These are phyloP conservation scores for Chesias legatella DNA, from an alignment of 2,888 invertebrate species.

Conservation along the genomic window DNA sequence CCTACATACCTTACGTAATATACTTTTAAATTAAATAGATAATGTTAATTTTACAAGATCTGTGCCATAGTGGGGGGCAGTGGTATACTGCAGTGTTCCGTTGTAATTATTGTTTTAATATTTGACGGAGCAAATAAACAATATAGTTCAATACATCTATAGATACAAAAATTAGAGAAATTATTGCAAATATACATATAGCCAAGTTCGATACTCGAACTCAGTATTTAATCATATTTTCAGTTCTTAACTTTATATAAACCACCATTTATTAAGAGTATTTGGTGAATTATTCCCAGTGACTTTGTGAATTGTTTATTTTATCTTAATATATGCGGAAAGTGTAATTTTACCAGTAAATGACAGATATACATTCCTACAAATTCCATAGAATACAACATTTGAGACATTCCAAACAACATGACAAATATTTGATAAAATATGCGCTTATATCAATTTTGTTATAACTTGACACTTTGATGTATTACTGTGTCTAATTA, in stretches of 20 bases:
- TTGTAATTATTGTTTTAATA: slow-evolving; percentile 65
- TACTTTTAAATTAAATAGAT: slow-evolving; percentile 31
- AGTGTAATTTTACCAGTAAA: slow-evolving; percentile 23
- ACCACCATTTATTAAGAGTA: no score
- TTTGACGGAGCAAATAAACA: slow-evolving; percentile 59
- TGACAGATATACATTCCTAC: slow-evolving; percentile 56
- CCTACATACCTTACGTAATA: slow-evolving; percentile 49
- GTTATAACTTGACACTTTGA: slow-evolving; percentile 60
- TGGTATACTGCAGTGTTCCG: slow-evolving; percentile 64
- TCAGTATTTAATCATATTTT: no score
- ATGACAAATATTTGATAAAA: slow-evolving; percentile 56
- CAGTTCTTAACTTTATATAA: no score
- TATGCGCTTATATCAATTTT: slow-evolving; percentile 71
- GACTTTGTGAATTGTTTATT: slow-evolving; percentile 9
- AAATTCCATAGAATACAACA: slow-evolving; percentile 47
- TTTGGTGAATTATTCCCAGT: no score
- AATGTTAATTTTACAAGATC: slow-evolving; percentile 57
- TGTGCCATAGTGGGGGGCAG: slow-evolving; percentile 77
- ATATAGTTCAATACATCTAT: slow-evolving; percentile 35
- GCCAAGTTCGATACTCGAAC: not conserved
- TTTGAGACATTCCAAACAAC: slow-evolving; percentile 66
- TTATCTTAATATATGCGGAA: slow-evolving; percentile 10
- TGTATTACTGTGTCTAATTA: slow-evolving; percentile 69
- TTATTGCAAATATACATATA: slow-evolving; percentile 28
- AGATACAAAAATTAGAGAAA: slow-evolving; percentile 53